Evolutionary conservation across 2,888 invertebrate genomes (phyloP), one percentile per base, ranked within the genome.

Genomic region (Thereva unica): DNA sequence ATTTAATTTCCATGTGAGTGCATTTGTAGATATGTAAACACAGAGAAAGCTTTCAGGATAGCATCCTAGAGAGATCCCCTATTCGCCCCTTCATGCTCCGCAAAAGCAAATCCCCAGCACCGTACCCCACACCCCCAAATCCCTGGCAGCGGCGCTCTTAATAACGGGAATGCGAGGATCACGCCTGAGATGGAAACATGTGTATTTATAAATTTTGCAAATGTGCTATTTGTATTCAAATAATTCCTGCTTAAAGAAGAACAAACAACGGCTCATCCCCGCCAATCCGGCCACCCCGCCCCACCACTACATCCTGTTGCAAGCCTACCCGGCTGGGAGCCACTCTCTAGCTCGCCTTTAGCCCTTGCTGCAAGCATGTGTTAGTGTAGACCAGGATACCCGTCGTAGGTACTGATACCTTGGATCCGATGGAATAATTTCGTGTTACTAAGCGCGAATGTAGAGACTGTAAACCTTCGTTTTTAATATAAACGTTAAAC

Each of bases 401-500:
- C 23, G 1, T 23, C 23, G 23, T 10, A 47, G 47, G 44, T 34
- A 56, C 44, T 35, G 42, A n/a, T 44, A 56, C 44, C 56, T 56
- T 56, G 56, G n/a, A 56, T 56, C 44, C 56, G 56, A 56, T 56
- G 56, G 56, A 56, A 56, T 56, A 56, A 56, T 56, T 56, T 34
- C 56, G 56, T 7, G 44, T 56, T 56, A 56, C 56, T 56, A 56
- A 56, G 44, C 23, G 23, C 23, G 23, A 23, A 23, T 41, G 41
- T 44, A 44, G 34, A 40, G 8, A n/a, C 56, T 56, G 56, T 42
- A 23, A 34, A 44, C 42, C n/a, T 23, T 52, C 56, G 42, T 56
- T 56, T 56, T 56, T 56, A 56, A 56, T 56, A 56, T 44, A 56
- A 56, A 57, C 57, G 57, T 57, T 57, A 57, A 57, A 57, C 45